Evolutionary conservation across 2,888 invertebrate species (phyloP), one percentile per base, ranked within the genome.

Genomic region (Hermaeophaga mercurialis): DNA sequence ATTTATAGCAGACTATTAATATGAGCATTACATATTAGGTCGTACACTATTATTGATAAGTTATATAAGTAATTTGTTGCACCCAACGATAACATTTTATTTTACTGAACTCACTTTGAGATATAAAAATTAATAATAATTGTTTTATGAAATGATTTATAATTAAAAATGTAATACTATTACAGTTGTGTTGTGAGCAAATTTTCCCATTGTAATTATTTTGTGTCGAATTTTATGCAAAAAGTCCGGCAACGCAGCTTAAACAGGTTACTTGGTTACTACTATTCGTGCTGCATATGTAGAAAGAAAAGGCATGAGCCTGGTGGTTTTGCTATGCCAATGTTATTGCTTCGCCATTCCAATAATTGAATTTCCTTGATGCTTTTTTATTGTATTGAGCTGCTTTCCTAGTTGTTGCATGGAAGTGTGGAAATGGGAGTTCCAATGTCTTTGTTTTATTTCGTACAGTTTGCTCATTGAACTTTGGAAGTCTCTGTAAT

Each of bases 211-310:
- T n/a, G n/a, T n/a, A 17, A 6, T 38, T 7, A 1, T 9, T 1
- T 9, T 19, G 17, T 1, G 7, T 41, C 6, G 6, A 22, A 22
- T n/a, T 41, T 31, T 43, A 54, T 57, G 53, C 53, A 48, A 54
- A 54, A 45, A 39, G 14, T 39, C 28, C 47, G 58, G 58, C 58
- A 58, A 73, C 73, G 70, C 17, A 4, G 58, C 47, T 8, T 18
- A 8, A 44, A 45, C 45, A 31, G 73, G 68, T 66, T 66, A 70
- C 72, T 73, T 24, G 73, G 68, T 66, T 66, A 70, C 72, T 73
- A 73, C 72, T 73, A 73, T 62, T 72, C 70, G 65, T 70, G 65
- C 72, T 73, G 69, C 70, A 70, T 73, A 72, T 70, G 71, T 73
- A 69, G 66, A 64, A 66, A 65, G 31, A 39, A 46, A 43, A 43